These are phyloP conservation scores for Philereme vetulata DNA, from an alignment of 2,888 invertebrate genomes.

Conservation along the genomic window DNA sequence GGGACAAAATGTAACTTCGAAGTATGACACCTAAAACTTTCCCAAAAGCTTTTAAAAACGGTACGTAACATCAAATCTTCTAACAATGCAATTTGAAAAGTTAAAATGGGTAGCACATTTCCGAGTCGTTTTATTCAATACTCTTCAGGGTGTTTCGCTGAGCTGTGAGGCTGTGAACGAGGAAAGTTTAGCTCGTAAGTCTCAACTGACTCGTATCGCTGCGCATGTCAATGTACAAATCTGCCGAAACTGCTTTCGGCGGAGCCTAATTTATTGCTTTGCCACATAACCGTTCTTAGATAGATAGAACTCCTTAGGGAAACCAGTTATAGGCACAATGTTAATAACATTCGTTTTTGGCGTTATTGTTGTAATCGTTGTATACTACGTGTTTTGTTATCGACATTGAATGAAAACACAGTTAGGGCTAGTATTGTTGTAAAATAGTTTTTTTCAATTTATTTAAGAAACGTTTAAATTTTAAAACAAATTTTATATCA, in stretches of 20 bases:
- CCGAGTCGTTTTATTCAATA: conserved; percentile 40
- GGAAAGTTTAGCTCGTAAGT: conserved; percentile 33
- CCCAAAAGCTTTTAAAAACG: conserved; percentile 22
- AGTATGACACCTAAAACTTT: conserved; percentile 18
- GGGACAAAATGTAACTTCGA: conserved; percentile 5
- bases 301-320: neutral
- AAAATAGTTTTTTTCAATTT: too few relatives aligned
- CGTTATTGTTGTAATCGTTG: too few relatives aligned
- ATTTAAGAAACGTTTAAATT: too few relatives aligned
- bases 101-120: conserved; percentile 34
- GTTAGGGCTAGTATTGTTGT: too few relatives aligned
- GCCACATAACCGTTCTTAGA: conserved; percentile 11
- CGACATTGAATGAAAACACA: too few relatives aligned
- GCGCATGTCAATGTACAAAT: conserved; percentile 34
- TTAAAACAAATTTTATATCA: too few relatives aligned
- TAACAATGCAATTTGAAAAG: conserved; percentile 34
- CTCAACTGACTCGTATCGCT: conserved; percentile 23
- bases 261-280: conserved; percentile 30
- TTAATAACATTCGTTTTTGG: too few relatives aligned
- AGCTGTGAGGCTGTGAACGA: conserved; percentile 23
- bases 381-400: too few relatives aligned
- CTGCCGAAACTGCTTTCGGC: conserved; percentile 30
- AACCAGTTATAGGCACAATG: neutral
- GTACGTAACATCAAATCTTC: conserved; percentile 25
- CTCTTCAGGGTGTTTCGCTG: conserved; percentile 35